phyloP scores from a whole-genome alignment of 64 coral and sea anemone species.

The Platygyra sinensis region DNA sequence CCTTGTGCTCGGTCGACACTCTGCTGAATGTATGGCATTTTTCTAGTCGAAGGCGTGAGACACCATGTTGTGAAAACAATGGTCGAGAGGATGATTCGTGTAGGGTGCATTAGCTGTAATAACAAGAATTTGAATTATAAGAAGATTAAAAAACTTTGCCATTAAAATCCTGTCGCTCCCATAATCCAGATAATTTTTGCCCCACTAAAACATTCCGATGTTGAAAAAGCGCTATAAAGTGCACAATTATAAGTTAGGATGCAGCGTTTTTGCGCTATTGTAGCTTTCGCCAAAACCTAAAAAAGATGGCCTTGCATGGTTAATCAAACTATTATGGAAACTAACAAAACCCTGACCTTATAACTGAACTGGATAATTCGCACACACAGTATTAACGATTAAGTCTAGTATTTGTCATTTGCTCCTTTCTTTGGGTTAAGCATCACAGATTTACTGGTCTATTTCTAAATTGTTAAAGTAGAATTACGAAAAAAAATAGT shows the following conservation, averaged over 20 bases:
- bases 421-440: too few relatives aligned
- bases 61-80: background rate
- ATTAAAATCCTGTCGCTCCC: slow-evolving; percentile 15
- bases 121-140: slow-evolving; percentile 33
- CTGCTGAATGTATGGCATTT: background rate
- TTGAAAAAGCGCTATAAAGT: background rate
- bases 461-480: too few relatives aligned
- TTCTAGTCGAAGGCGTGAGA: background rate
- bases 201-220: background rate
- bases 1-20: background rate
- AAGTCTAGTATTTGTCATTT: too few relatives aligned
- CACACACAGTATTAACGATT: background rate
- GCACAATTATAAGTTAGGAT: background rate
- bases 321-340: background rate
- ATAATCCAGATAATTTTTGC: slow-evolving; percentile 39
- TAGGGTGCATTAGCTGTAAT: slow-evolving; percentile 10
- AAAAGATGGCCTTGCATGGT: background rate
- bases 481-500: too few relatives aligned
- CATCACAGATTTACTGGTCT: too few relatives aligned
- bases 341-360: background rate
- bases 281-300: background rate
- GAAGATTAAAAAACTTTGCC: slow-evolving; percentile 23
- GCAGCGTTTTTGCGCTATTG: background rate
- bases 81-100: background rate
- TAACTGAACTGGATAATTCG: background rate